Evolutionary conservation across 2,888 invertebrate species (phyloP).

Genomic region (Catocala nupta): DNA sequence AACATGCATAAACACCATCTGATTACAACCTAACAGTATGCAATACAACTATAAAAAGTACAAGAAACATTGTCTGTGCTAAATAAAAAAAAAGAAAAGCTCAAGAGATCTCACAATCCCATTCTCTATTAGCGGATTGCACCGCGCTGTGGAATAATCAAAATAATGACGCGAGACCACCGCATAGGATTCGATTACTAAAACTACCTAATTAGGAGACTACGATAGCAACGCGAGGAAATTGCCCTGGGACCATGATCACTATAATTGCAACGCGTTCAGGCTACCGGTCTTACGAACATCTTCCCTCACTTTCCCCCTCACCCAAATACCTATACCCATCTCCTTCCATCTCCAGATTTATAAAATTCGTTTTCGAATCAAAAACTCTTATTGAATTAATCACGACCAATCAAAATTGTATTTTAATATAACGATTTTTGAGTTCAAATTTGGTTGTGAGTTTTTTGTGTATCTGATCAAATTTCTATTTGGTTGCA

Average conservation of each 20-base stretch:
- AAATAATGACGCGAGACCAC: conserved; percentile 79
- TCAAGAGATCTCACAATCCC: conserved; percentile 43
- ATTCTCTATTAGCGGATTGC: conserved; percentile 70
- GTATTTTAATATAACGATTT: conserved; percentile 18
- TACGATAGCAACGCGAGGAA: conserved; percentile 76
- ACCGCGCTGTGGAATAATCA: conserved; percentile 67
- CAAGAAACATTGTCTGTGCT: conserved; percentile 31
- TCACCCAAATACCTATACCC: conserved; percentile 36
- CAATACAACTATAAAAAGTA: neutral
- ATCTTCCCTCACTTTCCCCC: conserved; percentile 69
- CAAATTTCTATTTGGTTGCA: conserved; percentile 31
- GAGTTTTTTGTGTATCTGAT: conserved; percentile 17
- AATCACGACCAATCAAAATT: conserved; percentile 27
- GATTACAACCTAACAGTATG: too few species aligned
- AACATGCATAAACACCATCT: too few species aligned
- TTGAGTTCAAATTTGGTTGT: conserved; percentile 36
- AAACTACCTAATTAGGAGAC: conserved; percentile 77
- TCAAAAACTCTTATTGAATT: conserved; percentile 36
- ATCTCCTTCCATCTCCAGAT: conserved; percentile 64
- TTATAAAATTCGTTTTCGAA: conserved; percentile 58
- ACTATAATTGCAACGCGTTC: conserved; percentile 74
- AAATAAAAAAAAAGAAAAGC: conserved; percentile 42
- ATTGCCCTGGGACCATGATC: conserved; percentile 75
- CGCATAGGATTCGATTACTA: conserved; percentile 81
- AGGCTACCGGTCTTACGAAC: conserved; percentile 81